Evolutionary conservation across 2,888 invertebrate species (phyloP), one percentile per base, ranked within the genome.

Genomic region (Pammene fasciana): DNA sequence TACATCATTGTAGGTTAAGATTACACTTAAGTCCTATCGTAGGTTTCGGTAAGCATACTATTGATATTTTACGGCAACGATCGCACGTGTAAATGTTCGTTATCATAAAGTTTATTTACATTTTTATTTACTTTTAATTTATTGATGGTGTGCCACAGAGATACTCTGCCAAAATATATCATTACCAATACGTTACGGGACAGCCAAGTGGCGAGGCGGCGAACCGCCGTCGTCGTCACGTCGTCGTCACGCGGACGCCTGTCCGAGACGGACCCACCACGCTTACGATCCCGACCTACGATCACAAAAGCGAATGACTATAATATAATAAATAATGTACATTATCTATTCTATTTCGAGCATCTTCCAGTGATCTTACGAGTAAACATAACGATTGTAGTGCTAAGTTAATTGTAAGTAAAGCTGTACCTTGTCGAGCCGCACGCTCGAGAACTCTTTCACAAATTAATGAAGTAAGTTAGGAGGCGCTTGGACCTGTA

Each of bases 141-240:
- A 92, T 90, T 88, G 82, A 91, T 89, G 92, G 92, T 92, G 92
- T 93, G 93, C 92, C 93, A 93, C 92, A 92, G 91, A 92, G 88
- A 90, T 91, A 90, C 86, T 92, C 92, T 93, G 93, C 93, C 93
- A 93, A 93, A 93, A 88, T 92, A 90, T 91, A 89, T 92, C 90
- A 90, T 90, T 91, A 92, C 90, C 91, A 88, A 86, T 81, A 82
- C 84, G 79, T 80, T 79, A 77, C 82, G 86, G 86, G 86, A 79
- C 75, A 81, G 83, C 76, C 78, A 77, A 76, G 79, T 73, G 72
- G 72, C 57, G 70, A 57, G 74, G 72, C 70, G 71, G 50, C 65
- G 68, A 68, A 13, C 18, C 34, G 61, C 67, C 70, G 70, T 14
- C 16, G 26, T 10, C 68, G 71, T 41, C 67, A 52, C 26, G 26